Base-by-base conservation (phyloP, 2,888 invertebrate species). In the Plagodis pulveraria region DNA sequence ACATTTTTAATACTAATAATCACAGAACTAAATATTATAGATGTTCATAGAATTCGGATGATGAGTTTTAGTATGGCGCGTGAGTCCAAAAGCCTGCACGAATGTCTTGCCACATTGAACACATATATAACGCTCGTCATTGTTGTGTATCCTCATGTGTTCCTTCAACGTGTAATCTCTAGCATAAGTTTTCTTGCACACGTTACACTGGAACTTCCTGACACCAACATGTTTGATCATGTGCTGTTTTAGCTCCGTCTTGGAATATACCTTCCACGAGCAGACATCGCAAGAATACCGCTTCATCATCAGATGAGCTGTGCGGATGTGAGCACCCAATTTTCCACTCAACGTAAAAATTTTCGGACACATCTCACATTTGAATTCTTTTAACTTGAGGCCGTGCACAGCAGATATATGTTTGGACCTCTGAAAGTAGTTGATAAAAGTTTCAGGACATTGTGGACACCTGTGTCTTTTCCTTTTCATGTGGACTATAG, bases 231-330 rank as follows among this genome's bases (percentile, higher is more conserved):
- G 94, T 7, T 89, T 84, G 0, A 93, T 68, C 91, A 93, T 93
- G 45, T 94, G 94, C 10, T 91, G 89, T 41, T 91, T 93, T n/a
- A 94, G 77, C 54, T 93, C 93, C 0, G 91, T 91, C 35, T 89
- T 92, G 0, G 93, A 92, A 64, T 93, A 93, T 68, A 94, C 94
- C 54, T 90, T 89, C 84, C 93, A 93, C 8, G 93, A 93, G 47
- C 94, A 94, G 0, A 91, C 75, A 9, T 87, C 82, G 54, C 94
- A 94, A 0, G 87, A 74, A 44, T 88, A 87, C 5, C 92, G 66
- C 58, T 91, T 92, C 51, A 86, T 66, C 58, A 91, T 93, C 12
- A 93, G 80, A 73, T 94, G 94, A 0, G 93, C 86, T 0, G 86
- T 81, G 6, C 80, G 74, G 0, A 89, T 70, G 51, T 92, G 92